Evolutionary conservation across 2,888 invertebrate species (phyloP), one percentile per base, ranked within the genome.

Genomic region (Andrena hattorfiana): DNA sequence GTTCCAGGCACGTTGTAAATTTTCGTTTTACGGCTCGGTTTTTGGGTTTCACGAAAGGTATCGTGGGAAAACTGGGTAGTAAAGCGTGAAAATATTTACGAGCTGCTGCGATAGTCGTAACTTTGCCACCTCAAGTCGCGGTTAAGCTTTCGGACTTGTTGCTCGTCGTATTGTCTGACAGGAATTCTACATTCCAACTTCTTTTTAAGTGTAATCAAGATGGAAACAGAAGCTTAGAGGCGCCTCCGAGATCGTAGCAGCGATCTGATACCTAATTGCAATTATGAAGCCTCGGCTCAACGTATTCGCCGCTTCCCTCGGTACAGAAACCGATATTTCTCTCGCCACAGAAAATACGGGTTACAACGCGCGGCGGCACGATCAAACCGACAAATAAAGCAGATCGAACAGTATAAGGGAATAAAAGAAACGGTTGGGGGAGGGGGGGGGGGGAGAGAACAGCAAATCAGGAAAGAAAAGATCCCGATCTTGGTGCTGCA

Each of bases 401-500:
- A 26, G 56, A 56, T 56, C 10, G 23, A 56, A 26, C 42, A 42
- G 56, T 56, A 23, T 10, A 23, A 4, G 23, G 10, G 10, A 32
- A 20, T 10, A 10, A 23, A 26, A 26, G 10, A n/a, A 30, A n/a
- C 2, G 30, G 6, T n/a, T 10, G 6, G 20, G 6, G 51, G 54
- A 0, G 7, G 2, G 2, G 30, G 2, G n/a, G 28, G 6, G 26
- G 35, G 51, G 5, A n/a, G 42, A 13, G 20, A 56, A 28, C 42
- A 10, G 10, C 4, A 7, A 54, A 16, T 16, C 23, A 42, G 28
- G 42, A 66, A 51, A 51, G 28, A 66, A 62, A 77, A 68, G 79
- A 81, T 81, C 69, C 68, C 60, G 81, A 81, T 80, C 77, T 77
- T 77, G 64, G 79, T 49, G 79, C 32, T 48, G 35, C 23, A 62